These are phyloP conservation scores for Laticauda colubrina DNA, from an alignment of 2,113 vertebrate species.

Conservation along the genomic window DNA sequence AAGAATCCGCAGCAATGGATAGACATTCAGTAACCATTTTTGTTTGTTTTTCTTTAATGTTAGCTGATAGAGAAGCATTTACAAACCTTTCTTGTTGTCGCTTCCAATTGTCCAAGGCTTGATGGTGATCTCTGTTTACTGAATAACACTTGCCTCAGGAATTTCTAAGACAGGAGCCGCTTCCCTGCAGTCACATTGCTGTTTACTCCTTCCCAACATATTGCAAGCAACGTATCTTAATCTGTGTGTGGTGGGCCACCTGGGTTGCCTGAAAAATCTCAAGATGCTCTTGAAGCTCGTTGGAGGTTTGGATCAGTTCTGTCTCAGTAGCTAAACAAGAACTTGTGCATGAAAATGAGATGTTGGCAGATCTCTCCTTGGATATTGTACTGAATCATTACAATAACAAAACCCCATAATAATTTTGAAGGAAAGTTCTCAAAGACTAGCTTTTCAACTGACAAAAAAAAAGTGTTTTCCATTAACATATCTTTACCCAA, in stretches of 20 bases:
- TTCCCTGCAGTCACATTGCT: neutral
- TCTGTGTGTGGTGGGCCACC: neutral
- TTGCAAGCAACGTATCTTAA: neutral
- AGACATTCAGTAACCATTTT: neutral
- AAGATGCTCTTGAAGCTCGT: neutral
- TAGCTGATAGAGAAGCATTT: neutral
- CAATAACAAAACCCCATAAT: neutral
- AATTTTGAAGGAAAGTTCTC: neutral
- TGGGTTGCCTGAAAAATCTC: neutral
- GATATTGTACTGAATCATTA: neutral
- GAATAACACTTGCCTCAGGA: neutral
- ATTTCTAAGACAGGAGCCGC: neutral
- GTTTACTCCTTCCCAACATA: neutral
- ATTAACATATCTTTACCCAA: neutral
- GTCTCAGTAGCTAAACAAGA: neutral
- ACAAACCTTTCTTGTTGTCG: neutral
- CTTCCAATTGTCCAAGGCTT: neutral
- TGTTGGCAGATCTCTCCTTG: neutral
- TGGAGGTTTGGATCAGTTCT: neutral
- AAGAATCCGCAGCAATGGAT: neutral
- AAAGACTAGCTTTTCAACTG: neutral
- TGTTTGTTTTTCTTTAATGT: neutral
- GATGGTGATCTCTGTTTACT: neutral
- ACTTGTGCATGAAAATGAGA: neutral
- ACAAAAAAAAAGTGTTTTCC: neutral